A percentile compares a stretch with the other conserved stretches of the same genome.
Evolutionary conservation across 1,140 invertebrate genomes (phyloP).

Genomic region (Heliconius hewitsoni): DNA sequence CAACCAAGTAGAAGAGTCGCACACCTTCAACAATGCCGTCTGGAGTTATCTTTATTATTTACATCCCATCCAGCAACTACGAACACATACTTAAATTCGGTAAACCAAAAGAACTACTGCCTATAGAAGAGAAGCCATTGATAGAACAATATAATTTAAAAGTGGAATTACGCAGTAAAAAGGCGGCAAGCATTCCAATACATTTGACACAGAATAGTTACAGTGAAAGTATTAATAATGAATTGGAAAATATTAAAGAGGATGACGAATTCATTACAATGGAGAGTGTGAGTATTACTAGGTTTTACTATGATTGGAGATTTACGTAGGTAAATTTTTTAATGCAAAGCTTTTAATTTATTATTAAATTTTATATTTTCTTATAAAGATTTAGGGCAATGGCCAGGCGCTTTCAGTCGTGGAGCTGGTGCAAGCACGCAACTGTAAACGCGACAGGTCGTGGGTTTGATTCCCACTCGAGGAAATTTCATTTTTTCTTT

Average conservation of each 20-base stretch:
- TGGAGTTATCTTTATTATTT: slow-evolving; percentile 68
- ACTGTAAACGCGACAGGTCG: too few species aligned
- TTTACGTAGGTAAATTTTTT: too few species aligned
- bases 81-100: slow-evolving; percentile 69
- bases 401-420: too few species aligned
- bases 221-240: slow-evolving; percentile 56
- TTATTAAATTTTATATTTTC: too few species aligned
- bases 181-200: slow-evolving; percentile 62
- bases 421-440: too few species aligned
- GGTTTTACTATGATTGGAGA: neutral
- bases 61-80: slow-evolving; percentile 67
- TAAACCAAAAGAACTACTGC: slow-evolving; percentile 58
- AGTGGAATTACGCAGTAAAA: slow-evolving; percentile 67
- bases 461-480: too few species aligned
- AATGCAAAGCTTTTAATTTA: too few species aligned
- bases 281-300: slow-evolving; percentile 65
- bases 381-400: too few species aligned
- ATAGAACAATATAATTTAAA: slow-evolving; percentile 52
- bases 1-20: neutral
- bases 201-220: slow-evolving; percentile 68
- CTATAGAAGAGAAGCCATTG: slow-evolving; percentile 41
- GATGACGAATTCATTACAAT: slow-evolving; percentile 64
- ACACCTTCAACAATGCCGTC: slow-evolving; percentile 53
- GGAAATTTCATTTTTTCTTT: too few species aligned
- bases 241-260: slow-evolving; percentile 63